Conservation (phyloP, 2,797 vertebrate species). For the Distichodus sexfasciatus region DNA sequence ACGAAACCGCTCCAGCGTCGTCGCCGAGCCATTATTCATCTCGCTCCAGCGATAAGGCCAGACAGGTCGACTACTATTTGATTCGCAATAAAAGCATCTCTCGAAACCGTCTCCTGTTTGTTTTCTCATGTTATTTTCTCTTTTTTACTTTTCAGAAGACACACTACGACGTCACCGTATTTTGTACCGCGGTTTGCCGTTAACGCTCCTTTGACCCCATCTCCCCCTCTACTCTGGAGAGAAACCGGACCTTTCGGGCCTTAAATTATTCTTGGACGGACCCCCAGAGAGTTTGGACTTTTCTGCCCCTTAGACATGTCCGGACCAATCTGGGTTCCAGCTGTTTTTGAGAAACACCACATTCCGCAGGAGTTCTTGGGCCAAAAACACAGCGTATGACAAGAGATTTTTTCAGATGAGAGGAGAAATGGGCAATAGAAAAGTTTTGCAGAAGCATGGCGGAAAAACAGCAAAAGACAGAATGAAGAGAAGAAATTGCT, state of each 20-base stretch:
- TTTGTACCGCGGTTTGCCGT: no score
- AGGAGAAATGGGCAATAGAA: no score
- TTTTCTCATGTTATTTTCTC: no score
- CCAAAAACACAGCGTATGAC: background rate
- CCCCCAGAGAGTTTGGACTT: constrained; percentile 63
- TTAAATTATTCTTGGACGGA: constrained; percentile 69
- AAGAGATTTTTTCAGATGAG: no score
- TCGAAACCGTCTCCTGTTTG: constrained; percentile 45
- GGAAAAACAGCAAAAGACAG: no score
- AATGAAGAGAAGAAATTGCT: no score
- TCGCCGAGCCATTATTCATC: constrained; percentile 58
- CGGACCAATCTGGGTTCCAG: constrained; percentile 57
- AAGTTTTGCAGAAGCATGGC: no score
- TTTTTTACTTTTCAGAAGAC: no score
- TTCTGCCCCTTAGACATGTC: constrained; percentile 57
- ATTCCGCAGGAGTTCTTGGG: background rate
- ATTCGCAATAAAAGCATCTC: constrained; percentile 55
- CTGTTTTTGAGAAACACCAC: constrained; percentile 51
- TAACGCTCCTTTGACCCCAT: constrained; percentile 60
- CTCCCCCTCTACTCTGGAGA: constrained; percentile 56
- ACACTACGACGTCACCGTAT: no score
- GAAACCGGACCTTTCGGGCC: constrained; percentile 65
- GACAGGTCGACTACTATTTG: constrained; percentile 53
- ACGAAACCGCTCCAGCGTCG: constrained; percentile 61
- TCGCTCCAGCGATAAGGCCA: constrained; percentile 51